These are phyloP conservation scores for Agriopis aurantiaria DNA, from an alignment of 2,888 invertebrate species.

Conservation along the genomic window DNA sequence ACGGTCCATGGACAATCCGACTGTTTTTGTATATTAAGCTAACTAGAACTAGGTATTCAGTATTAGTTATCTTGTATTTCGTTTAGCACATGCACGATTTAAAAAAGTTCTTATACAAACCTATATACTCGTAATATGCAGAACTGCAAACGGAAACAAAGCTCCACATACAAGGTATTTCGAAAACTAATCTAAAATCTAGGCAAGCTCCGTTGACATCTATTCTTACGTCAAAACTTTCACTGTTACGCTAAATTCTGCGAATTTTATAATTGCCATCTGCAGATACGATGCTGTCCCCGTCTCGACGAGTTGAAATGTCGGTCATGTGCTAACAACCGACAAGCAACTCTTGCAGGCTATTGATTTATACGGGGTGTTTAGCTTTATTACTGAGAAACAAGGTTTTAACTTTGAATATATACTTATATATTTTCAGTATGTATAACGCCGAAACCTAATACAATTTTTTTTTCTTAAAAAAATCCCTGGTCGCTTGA, in stretches of 20 bases:
- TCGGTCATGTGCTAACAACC: conserved; percentile 48
- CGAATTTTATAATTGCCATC: conserved; percentile 60
- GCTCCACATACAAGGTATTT: conserved; percentile 20
- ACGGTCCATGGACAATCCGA: no score
- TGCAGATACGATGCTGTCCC: conserved; percentile 48
- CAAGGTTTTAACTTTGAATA: no score
- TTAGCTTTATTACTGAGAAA: neutral
- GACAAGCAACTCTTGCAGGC: conserved; percentile 2
- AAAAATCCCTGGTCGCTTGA: no score
- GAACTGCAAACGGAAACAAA: conserved; percentile 6
- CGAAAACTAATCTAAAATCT: conserved; percentile 35
- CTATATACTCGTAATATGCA: neutral
- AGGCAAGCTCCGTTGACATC: conserved; percentile 45
- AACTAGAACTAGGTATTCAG: no score
- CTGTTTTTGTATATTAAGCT: no score
- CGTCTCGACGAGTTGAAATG: conserved; percentile 42
- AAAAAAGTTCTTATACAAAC: neutral
- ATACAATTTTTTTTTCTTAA: no score
- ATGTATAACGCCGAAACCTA: no score
- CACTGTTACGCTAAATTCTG: conserved; percentile 62
- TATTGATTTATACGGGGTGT: conserved; percentile 6
- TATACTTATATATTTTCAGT: no score
- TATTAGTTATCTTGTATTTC: no score
- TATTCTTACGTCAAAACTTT: conserved; percentile 64
- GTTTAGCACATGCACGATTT: no score